Evolutionary conservation across 2,888 invertebrate genomes (phyloP), one percentile per base, ranked within the genome.

Genomic region (Eristalis tenax): DNA sequence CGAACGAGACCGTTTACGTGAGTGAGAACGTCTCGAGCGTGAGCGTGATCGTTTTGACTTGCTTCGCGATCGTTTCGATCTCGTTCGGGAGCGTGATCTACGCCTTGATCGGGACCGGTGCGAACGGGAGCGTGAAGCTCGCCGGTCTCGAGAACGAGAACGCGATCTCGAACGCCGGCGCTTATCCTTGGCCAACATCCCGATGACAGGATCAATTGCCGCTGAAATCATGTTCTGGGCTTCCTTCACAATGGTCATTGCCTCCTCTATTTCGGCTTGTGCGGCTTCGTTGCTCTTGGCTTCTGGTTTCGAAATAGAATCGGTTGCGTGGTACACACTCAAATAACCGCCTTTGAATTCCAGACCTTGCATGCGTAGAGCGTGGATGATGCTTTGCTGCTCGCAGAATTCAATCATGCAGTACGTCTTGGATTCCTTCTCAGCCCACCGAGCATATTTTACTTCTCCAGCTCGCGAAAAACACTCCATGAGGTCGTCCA

Each of bases 251-350:
- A 98, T 94, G 64, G 98, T 97, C 98, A 99, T 98, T 0, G 98
- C 99, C 92, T 98, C 98, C 92, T 99, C 98, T 77, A 99, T 98
- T 94, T 99, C 99, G 63, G 97, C 95, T 91, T 98, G 97, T 0
- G 98, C 98, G 1, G 98, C 98, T 92, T 98, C 98, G 91, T 98
- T 98, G 89, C 98, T 98, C 92, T 99, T 98, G 0, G 98, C 97
- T 92, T 98, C 98, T 0, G 99, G 99, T 91, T 98, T 98, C 1
- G 96, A 95, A 88, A 99, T 98, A 0, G 98, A 96, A 91, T 98
- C 97, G 1, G 97, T 97, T 0, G 99, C 97, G 93, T 99, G 99
- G 90, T 96, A 96, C 10, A 99, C 96, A 93, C 95, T 94, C 3
- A 94, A 90, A 6, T 92, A 90, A 88, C 95, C 95, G 10, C 97